Evolutionary conservation across 2,797 vertebrate genomes (phyloP), one percentile per base, ranked within the genome.

Genomic region (Podarcis siculus): DNA sequence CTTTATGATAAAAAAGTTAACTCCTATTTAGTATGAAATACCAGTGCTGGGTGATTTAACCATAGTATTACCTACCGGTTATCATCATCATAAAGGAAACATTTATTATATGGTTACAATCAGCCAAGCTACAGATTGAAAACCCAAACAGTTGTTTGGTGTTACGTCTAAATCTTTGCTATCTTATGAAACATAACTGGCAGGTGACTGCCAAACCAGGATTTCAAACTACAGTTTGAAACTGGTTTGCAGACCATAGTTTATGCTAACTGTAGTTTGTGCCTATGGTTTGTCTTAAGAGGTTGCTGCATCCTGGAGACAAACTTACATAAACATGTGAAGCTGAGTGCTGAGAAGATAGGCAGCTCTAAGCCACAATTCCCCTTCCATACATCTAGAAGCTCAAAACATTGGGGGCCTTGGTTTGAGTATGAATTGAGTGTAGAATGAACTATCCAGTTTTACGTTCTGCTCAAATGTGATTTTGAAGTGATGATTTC

Each of bases 401-500:
- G 45, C 30, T 30, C 67, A n/a, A 72, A 35, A 32, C 71, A 49
- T 79, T 7, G 30, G 30, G 76, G 25, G 8, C 4, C 39, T 67
- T 30, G 9, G 12, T 64, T 81, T 64, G 58, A 19, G 58, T 61
- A 25, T 82, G 12, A 42, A 67, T 35, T n/a, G 7, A 82, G 1
- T 27, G 15, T 30, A 42, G 30, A 32, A 25, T 61, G 87, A 84
- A 92, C 75, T 15, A 4, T 32, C 3, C 27, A 89, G 66, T 19
- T 66, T 90, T 82, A 45, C 4, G 86, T 87, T 90, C 86, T 67
- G 49, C 3, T 75, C 66, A 49, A 80, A 42, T 80, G 10, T 80
- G 72, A 7, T 37, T 55, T 80, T 55, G 25, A 55, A 92, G 77
- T 80, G 89, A 72, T 75, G 87, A 86, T 83, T 78, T 71, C 72